phyloP scores from a whole-genome alignment of 2,888 invertebrate species.

The Synanthedon vespiformis region DNA sequence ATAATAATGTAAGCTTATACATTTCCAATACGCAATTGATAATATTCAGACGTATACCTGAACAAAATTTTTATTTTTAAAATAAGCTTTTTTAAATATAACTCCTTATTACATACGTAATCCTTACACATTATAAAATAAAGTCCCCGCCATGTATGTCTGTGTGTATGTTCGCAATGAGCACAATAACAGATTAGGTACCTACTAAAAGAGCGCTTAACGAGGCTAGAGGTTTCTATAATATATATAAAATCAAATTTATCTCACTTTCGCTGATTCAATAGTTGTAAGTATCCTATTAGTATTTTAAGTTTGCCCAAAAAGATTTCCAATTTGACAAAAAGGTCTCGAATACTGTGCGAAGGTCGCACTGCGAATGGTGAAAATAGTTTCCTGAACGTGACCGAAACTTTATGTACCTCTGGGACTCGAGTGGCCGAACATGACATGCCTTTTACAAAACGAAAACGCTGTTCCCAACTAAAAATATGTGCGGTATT shows the following conservation, averaged over 20 bases:
- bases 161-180: too few relatives aligned
- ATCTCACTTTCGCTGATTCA: neutral
- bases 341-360: neutral
- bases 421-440: slow-evolving; percentile 23
- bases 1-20: too few relatives aligned
- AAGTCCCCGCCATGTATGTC: too few relatives aligned
- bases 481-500: neutral
- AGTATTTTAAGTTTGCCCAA: neutral
- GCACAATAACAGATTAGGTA: too few relatives aligned
- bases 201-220: too few relatives aligned
- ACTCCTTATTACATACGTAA: too few relatives aligned
- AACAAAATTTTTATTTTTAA: neutral
- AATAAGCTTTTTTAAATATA: too few relatives aligned
- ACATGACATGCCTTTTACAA: slow-evolving; percentile 22
- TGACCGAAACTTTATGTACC: slow-evolving; percentile 11
- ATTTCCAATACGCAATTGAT: too few relatives aligned
- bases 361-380: neutral
- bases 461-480: neutral
- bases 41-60: slow-evolving; percentile 4
- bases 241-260: neutral
- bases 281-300: neutral
- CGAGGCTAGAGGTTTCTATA: too few relatives aligned
- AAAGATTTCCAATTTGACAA: neutral
- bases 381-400: neutral
- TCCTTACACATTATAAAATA: too few relatives aligned